Percentiles rank a stretch among this genome's conserved stretches.
These are phyloP conservation scores for Sebastes aleutianus DNA, from an alignment of 2,797 vertebrate species.

Conservation along the genomic window DNA sequence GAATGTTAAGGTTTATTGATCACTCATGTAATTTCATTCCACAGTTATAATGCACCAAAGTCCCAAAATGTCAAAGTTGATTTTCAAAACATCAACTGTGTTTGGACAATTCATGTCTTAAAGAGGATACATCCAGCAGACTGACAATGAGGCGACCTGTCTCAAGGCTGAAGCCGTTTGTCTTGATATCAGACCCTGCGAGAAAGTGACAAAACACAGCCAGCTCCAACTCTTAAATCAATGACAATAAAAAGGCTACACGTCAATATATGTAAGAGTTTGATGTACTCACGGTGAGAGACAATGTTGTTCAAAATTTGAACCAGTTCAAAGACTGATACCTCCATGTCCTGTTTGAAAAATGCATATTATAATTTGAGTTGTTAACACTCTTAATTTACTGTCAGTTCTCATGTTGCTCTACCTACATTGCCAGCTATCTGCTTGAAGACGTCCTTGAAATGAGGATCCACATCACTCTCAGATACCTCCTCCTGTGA, in stretches of 20 bases:
- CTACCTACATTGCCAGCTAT: slow-evolving; percentile 87
- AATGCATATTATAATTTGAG: background rate
- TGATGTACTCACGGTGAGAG: slow-evolving; percentile 83
- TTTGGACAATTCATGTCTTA: background rate
- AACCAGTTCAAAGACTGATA: slow-evolving; percentile 88
- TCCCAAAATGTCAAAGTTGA: background rate
- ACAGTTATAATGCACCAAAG: background rate
- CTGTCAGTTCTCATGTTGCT: background rate
- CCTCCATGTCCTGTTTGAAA: slow-evolving; percentile 84
- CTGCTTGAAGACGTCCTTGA: slow-evolving; percentile 86
- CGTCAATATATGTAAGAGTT: background rate
- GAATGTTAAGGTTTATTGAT: slow-evolving; percentile 38
- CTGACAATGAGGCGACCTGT: slow-evolving; percentile 79
- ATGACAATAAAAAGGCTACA: background rate
- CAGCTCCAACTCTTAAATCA: background rate
- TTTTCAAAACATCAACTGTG: background rate
- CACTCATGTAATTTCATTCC: background rate
- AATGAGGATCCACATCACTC: slow-evolving; percentile 86
- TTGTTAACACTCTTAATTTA: background rate
- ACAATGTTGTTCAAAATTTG: slow-evolving; percentile 86
- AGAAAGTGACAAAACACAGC: background rate
- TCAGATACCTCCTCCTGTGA: slow-evolving; percentile 81
- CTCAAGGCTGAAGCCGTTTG: slow-evolving; percentile 77
- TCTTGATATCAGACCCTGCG: slow-evolving; percentile 78
- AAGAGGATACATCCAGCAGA: slow-evolving; percentile 83